Evolutionary conservation across 1,140 invertebrate genomes (phyloP).

Genomic region (Nebria ingens): DNA sequence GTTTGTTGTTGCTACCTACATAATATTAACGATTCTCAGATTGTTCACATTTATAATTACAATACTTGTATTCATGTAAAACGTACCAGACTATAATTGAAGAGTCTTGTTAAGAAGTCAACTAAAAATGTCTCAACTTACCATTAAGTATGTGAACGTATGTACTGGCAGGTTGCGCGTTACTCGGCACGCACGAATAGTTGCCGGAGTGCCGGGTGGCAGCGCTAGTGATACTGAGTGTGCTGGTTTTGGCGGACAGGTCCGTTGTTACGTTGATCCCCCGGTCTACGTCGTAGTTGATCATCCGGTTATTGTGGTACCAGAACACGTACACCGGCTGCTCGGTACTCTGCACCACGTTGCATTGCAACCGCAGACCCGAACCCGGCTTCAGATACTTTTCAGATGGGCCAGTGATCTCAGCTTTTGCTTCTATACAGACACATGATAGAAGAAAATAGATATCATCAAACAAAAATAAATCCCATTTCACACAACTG

Average conservation of each 20-base stretch:
- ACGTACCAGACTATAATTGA: too few relatives aligned
- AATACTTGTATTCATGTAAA: too few relatives aligned
- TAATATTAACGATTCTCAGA: too few relatives aligned
- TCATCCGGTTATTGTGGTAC: conserved; percentile 84
- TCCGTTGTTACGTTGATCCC: conserved; percentile 74
- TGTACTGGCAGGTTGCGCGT: conserved; percentile 71
- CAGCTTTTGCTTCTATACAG: conserved; percentile 69
- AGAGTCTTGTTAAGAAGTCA: too few relatives aligned
- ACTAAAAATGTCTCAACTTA: too few relatives aligned
- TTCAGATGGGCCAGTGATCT: conserved; percentile 71
- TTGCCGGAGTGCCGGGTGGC: conserved; percentile 69
- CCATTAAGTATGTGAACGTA: conserved; percentile 81
- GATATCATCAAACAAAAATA: too few relatives aligned
- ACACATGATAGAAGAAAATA: too few relatives aligned
- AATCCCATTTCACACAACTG: too few relatives aligned
- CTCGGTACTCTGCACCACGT: conserved; percentile 70
- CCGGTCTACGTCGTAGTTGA: conserved; percentile 75
- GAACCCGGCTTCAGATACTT: conserved; percentile 80
- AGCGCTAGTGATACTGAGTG: conserved; percentile 54
- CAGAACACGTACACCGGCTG: conserved; percentile 76
- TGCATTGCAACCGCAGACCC: conserved; percentile 66
- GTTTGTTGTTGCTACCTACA: too few relatives aligned
- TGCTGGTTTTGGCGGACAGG: conserved; percentile 41
- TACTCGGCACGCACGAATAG: conserved; percentile 78
- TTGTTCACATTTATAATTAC: too few relatives aligned